These are phyloP conservation scores for Sebastes kiyomatsui DNA, from an alignment of 2,797 vertebrate species.

Conservation along the genomic window DNA sequence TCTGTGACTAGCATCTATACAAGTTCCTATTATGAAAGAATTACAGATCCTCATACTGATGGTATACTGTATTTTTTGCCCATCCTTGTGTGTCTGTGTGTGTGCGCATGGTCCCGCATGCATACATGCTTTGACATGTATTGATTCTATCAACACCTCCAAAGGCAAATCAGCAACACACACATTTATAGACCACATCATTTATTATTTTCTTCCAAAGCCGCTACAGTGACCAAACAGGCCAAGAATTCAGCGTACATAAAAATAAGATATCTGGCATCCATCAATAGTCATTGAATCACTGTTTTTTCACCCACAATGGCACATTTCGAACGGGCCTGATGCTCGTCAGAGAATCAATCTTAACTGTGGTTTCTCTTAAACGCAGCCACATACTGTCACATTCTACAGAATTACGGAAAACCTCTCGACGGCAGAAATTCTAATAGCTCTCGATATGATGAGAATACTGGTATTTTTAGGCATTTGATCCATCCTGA, in stretches of 20 bases:
- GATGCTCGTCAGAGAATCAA: conserved; percentile 69
- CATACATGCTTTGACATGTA: conserved; percentile 44
- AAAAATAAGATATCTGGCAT: conserved; percentile 48
- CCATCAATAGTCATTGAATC: conserved; percentile 64
- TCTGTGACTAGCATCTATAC: conserved; percentile 61
- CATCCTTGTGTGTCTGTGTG: not conserved
- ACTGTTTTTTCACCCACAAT: conserved; percentile 45
- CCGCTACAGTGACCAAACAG: conserved; percentile 28
- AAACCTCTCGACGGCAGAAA: conserved; percentile 70
- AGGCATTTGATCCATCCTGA: conserved; percentile 83
- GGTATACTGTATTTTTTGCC: conserved; percentile 17
- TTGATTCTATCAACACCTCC: conserved; percentile 64
- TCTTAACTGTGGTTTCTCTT: conserved; percentile 69
- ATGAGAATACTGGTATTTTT: conserved; percentile 81
- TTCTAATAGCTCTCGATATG: conserved; percentile 77
- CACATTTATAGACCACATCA: conserved; percentile 5
- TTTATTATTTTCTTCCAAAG: conserved; percentile 24
- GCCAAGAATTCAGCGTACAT: conserved; percentile 8
- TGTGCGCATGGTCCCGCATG: not conserved
- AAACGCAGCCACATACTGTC: conserved; percentile 76
- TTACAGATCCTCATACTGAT: not conserved
- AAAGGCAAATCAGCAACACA: conserved; percentile 56
- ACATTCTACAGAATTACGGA: conserved; percentile 74
- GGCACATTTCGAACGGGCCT: conserved; percentile 51
- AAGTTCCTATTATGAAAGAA: conserved; percentile 55